These are phyloP conservation scores for Lucinisca nassula DNA, from an alignment of 2,888 invertebrate genomes.

Conservation along the genomic window DNA sequence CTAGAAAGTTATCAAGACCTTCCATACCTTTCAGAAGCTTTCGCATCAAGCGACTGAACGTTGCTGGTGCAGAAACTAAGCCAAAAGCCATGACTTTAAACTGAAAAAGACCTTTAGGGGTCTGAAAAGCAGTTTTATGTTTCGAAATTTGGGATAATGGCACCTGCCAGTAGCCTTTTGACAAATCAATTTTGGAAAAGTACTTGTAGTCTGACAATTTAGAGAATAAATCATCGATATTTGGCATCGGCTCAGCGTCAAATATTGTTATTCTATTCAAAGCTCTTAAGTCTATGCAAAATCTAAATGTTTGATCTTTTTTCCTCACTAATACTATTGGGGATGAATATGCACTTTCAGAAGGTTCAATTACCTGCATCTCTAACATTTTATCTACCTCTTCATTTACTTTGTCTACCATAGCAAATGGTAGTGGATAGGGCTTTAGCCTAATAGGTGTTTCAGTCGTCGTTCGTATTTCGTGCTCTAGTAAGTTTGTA, in stretches of 20 bases:
- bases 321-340: constrained; percentile 67
- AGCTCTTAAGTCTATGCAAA: constrained; percentile 69
- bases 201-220: constrained; percentile 46
- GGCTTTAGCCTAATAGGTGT: constrained; percentile 43
- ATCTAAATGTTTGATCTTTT: constrained; percentile 57
- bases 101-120: constrained; percentile 14
- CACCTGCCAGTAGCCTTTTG: constrained; percentile 36
- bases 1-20: constrained; percentile 56
- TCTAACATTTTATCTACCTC: constrained; percentile 64
- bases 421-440: constrained; percentile 58
- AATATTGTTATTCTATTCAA: constrained; percentile 67
- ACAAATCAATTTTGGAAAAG: constrained; percentile 59
- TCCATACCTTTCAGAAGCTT: constrained; percentile 39
- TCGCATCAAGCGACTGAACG: constrained; percentile 55
- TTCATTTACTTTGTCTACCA: constrained; percentile 33
- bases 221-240: constrained; percentile 68
- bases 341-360: constrained; percentile 60
- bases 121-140: constrained; percentile 18
- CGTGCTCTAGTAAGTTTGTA: constrained; percentile 38
- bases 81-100: constrained; percentile 1
- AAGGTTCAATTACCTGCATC: constrained; percentile 61
- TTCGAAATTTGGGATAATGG: constrained; percentile 5
- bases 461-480: constrained; percentile 35
- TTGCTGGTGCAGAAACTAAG: constrained; percentile 49
- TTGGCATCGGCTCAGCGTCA: constrained; percentile 72